Evolutionary conservation across 2,888 invertebrate genomes (phyloP), one percentile per base, ranked within the genome.

Genomic region (Ganaspis brasiliensis): DNA sequence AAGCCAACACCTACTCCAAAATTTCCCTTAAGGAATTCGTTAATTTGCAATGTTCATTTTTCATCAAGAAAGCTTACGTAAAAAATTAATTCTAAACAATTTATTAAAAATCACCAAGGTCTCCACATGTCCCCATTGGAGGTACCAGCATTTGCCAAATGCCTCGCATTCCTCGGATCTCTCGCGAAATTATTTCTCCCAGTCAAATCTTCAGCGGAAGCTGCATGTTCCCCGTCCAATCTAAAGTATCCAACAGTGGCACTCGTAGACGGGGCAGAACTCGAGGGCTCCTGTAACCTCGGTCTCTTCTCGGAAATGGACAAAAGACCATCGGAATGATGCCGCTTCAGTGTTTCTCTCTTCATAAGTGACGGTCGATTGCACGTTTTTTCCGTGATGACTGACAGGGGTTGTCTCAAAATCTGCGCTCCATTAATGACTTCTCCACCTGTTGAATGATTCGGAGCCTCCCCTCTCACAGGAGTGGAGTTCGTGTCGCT

Each of bases 41-140:
- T n/a, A n/a, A n/a, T n/a, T n/a, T n/a, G n/a, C n/a, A n/a, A n/a
- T n/a, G n/a, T n/a, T n/a, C n/a, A n/a, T n/a, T n/a, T n/a, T n/a
- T n/a, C n/a, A n/a, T n/a, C n/a, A n/a, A n/a, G n/a, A n/a, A n/a
- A n/a, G n/a, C n/a, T n/a, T n/a, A n/a, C n/a, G n/a, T n/a, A n/a
- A n/a, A n/a, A n/a, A n/a, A n/a, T n/a, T n/a, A n/a, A n/a, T n/a
- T n/a, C n/a, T n/a, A n/a, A n/a, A n/a, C n/a, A n/a, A n/a, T n/a
- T n/a, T n/a, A n/a, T n/a, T n/a, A n/a, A n/a, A 16, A 59, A 78
- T 89, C 87, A 94, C 94, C 94, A 94, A 1, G 94, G 94, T 74
- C 94, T 91, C 94, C 94, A 94, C 92, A 94, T 93, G 81, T 93
- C 93, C 26, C 91, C 91, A 73, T 92, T 92, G 2, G 90, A 93